Base-by-base conservation (phyloP, 2,113 vertebrate species). In the Natator depressus region DNA sequence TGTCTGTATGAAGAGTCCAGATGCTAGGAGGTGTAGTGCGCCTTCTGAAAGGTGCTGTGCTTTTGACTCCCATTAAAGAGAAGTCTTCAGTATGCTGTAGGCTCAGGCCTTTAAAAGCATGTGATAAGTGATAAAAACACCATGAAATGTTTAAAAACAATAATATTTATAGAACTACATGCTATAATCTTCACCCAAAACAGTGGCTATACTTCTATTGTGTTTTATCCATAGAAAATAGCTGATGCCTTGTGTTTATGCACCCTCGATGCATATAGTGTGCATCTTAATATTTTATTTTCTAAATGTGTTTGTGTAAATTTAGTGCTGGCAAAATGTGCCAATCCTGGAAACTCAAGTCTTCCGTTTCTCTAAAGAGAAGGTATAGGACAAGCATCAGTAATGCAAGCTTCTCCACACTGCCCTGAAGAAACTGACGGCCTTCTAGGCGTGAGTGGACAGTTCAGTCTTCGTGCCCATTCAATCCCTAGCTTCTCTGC, bases 51-150 rank as follows among this genome's bases (percentile, higher is more conserved):
- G n/a, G 19, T 8, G 62, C 11, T 3, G n/a, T 24, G 27, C 86
- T 47, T 38, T 42, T 50, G 24, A 88, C 16, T 22, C 9, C 38
- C 81, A 27, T 72, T 90, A 81, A 85, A n/a, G 6, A 86, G 92
- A 3, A 3, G 51, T 81, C 38, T 53, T 85, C 19, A 78, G 29
- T 31, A 47, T 80, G 76, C 85, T 80, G 51, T 50, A 46, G 72
- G 53, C 84, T 92, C 79, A 95, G 10, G 35, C 29, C 38, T 62
- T 83, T 87, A 51, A 72, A 93, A 72, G 4, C 24, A 27, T 80
- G 47, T 50, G 17, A 50, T 31, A 80, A 50, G 27, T 49, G 13
- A 47, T 5, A 8, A 50, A 80, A 80, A 79, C 8, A 76, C 25
- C 5, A 46, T 42, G 10, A 76, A 76, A 78, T 47, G 25, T 78